phyloP scores from a whole-genome alignment of 2,888 invertebrate genomes.

The Mactromeris polynyma region DNA sequence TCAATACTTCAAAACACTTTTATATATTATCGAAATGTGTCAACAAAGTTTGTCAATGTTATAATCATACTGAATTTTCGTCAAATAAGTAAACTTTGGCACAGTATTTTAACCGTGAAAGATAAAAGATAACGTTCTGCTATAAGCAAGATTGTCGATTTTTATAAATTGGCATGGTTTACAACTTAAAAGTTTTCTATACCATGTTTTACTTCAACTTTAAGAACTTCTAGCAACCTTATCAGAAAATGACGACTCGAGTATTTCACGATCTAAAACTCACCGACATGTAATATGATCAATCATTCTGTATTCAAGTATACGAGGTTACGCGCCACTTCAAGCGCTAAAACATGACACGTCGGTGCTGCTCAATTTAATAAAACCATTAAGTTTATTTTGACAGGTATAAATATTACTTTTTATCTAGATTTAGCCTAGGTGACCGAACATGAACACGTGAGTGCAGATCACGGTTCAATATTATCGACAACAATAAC shows the following conservation, averaged over 20 bases:
- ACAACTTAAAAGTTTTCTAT: not conserved
- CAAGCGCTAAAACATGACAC: not conserved
- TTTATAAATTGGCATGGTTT: not conserved
- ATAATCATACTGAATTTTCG: conserved; percentile 13
- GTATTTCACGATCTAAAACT: not conserved
- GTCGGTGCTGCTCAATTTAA: not conserved
- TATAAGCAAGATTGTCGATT: not conserved
- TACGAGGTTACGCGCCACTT: not conserved
- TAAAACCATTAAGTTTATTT: not conserved
- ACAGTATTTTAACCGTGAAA: not conserved
- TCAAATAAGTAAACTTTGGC: conserved; percentile 30
- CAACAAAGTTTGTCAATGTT: conserved; percentile 7
- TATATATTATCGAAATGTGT: conserved; percentile 15
- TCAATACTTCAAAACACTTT: conserved; percentile 7
- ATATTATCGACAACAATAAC: not conserved
- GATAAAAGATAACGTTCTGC: not conserved
- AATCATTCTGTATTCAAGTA: not conserved
- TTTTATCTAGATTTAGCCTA: not conserved
- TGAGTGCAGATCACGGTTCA: not conserved
- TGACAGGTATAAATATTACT: not conserved
- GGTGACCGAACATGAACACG: not conserved
- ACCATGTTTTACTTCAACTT: not conserved
- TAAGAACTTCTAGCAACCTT: not conserved
- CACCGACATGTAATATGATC: not conserved
- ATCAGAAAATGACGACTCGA: not conserved